These are phyloP conservation scores for Tragelaphus scriptus DNA, from an alignment of 2,113 vertebrate genomes.

Conservation along the genomic window DNA sequence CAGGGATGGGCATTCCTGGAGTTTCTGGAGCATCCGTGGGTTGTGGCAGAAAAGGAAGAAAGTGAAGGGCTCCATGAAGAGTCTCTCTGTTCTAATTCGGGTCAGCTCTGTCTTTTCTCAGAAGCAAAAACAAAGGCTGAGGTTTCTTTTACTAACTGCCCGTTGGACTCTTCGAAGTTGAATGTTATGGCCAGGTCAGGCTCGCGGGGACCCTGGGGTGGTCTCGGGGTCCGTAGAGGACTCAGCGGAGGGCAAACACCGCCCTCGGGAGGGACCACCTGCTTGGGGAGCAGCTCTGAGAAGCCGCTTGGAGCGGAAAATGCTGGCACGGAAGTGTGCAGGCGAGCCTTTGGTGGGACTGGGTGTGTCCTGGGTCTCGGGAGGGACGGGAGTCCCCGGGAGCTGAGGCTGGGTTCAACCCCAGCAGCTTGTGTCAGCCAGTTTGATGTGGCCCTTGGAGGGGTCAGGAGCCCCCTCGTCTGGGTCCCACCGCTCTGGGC, in stretches of 20 bases:
- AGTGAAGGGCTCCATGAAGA: rapidly evolving
- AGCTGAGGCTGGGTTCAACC: background rate
- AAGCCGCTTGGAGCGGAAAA: rapidly evolving
- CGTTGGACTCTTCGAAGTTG: rapidly evolving
- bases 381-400: background rate
- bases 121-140: too few species aligned
- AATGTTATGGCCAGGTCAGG: rapidly evolving
- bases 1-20: rapidly evolving
- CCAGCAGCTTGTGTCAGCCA: background rate
- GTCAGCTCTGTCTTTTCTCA: background rate
- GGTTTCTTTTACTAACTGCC: background rate
- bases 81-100: background rate
- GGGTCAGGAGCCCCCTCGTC: too few species aligned
- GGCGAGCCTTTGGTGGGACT: rapidly evolving
- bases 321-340: rapidly evolving
- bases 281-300: rapidly evolving
- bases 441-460: background rate
- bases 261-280: background rate
- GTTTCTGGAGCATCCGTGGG: background rate
- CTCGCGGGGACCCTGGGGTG: rapidly evolving
- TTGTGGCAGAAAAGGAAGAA: background rate
- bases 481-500: background rate
- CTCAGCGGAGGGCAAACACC: rapidly evolving
- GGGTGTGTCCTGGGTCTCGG: background rate
- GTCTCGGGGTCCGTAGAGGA: too few species aligned